Evolutionary conservation across 1,140 invertebrate species (phyloP).

Genomic region (Drosophila sulfurigaster): DNA sequence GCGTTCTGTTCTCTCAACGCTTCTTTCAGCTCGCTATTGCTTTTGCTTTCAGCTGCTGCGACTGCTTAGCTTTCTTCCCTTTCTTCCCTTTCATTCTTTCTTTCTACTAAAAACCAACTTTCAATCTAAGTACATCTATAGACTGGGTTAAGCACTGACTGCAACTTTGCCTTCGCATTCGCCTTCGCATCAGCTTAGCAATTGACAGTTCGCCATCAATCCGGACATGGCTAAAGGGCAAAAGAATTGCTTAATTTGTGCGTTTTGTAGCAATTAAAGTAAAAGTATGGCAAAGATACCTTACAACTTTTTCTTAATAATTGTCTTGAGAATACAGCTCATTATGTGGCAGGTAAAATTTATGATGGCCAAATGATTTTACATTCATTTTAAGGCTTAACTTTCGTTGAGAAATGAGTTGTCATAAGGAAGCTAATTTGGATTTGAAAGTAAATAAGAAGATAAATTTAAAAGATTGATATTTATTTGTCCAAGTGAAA

Average conservation of each 20-base stretch:
- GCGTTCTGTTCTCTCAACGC: conserved; percentile 46
- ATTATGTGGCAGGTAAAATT: conserved; percentile 25
- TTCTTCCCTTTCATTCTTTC: conserved; percentile 17
- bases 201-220: conserved; percentile 79
- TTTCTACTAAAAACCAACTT: conserved; percentile 47
- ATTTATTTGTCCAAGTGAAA: too few species aligned
- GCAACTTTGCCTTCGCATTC: conserved; percentile 53
- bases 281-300: conserved; percentile 29
- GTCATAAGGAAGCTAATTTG: background rate
- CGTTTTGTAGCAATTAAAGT: conserved; percentile 52
- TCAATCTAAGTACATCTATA: conserved; percentile 56
- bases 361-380: background rate
- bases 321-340: conserved; percentile 15
- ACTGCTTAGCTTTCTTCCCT: conserved; percentile 23
- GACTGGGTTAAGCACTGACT: conserved; percentile 74
- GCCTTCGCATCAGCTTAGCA: conserved; percentile 54
- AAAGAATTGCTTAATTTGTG: conserved; percentile 67
- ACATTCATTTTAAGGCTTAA: background rate
- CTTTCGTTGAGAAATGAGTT: background rate
- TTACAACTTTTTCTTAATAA: conserved; percentile 34
- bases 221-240: conserved; percentile 22
- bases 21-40: conserved; percentile 16
- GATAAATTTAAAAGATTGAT: too few species aligned
- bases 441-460: too few species aligned
- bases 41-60: conserved; percentile 31